These are phyloP conservation scores for Arizona elegans DNA, from an alignment of 2,113 vertebrate genomes.

Conservation along the genomic window DNA sequence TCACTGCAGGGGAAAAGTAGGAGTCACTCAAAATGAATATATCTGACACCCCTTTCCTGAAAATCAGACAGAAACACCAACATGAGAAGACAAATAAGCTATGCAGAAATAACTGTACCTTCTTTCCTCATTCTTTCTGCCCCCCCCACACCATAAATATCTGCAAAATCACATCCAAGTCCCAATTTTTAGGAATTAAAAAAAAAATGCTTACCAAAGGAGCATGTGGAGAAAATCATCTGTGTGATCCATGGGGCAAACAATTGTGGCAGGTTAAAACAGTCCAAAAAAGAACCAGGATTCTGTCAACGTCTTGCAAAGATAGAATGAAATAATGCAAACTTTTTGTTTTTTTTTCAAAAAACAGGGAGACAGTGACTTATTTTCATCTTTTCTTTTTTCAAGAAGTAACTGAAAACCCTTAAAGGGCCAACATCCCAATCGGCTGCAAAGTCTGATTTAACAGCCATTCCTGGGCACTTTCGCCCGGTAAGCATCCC, in stretches of 20 bases:
- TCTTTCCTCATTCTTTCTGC: background rate
- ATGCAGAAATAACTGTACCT: constrained; percentile 37
- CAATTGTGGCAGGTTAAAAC: constrained; percentile 16
- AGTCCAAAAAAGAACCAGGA: constrained; percentile 51
- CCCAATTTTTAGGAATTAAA: constrained; percentile 17
- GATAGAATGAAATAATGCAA: constrained; percentile 60
- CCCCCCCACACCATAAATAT: background rate
- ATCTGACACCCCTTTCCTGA: background rate
- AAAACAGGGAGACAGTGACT: constrained; percentile 63
- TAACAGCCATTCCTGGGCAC: background rate
- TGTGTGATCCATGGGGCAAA: constrained; percentile 59
- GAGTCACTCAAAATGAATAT: constrained; percentile 17
- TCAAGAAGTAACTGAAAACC: constrained; percentile 64
- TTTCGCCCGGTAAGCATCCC: constrained; percentile 21
- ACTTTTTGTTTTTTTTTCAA: constrained; percentile 67
- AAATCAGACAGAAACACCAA: constrained; percentile 8
- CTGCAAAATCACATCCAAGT: constrained; percentile 22
- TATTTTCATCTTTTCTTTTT: constrained; percentile 41
- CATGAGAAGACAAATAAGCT: constrained; percentile 40
- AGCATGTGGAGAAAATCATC: constrained; percentile 55
- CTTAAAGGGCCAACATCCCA: constrained; percentile 77
- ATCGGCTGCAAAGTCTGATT: constrained; percentile 49
- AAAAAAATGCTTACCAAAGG: constrained; percentile 62
- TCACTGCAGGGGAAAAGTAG: background rate
- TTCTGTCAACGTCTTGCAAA: constrained; percentile 62